Base-by-base conservation (phyloP, 2,888 invertebrate species). In the Druceiella hillmani region DNA sequence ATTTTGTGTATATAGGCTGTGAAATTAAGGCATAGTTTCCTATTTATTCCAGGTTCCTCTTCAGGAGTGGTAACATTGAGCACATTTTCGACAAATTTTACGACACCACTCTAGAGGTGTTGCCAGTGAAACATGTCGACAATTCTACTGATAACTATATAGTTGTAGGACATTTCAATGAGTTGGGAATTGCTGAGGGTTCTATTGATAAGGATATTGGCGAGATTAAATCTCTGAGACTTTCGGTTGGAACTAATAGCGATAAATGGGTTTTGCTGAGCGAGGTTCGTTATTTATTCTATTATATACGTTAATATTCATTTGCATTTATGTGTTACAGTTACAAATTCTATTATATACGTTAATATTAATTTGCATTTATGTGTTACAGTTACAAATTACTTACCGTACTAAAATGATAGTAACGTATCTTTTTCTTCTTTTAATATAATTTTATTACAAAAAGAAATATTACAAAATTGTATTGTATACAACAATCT, bases 231-330 rank as follows among this genome's bases (percentile, higher is more conserved):
- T 75, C 78, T 31, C 62, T 94, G 46, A 76, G 92, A 31, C 68
- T 95, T n/a, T 79, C 78, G 43, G 83, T 92, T 11, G 83, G 83
- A 49, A 78, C 77, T 42, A 81, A 87, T 53, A 89, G 87, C 59
- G 81, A 82, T 47, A 87, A 86, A 60, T 94, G 93, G 94, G 88
- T 86, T 4, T 83, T 94, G 50, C 71, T 95, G 28, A 93, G 90
- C 56, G 94, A 95, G 78, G 90, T 91, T 61, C 74, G 70, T 52
- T n/a, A n/a, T n/a, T n/a, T n/a, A n/a, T n/a, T n/a, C n/a, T n/a
- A n/a, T n/a, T n/a, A n/a, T n/a, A n/a, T n/a, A n/a, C n/a, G n/a
- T n/a, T n/a, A n/a, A n/a, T n/a, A n/a, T n/a, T n/a, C n/a, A n/a
- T n/a, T n/a, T n/a, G n/a, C n/a, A n/a, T n/a, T n/a, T n/a, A n/a